Base-by-base conservation (phyloP, 1,140 invertebrate genomes). In the Plodia interpunctella region DNA sequence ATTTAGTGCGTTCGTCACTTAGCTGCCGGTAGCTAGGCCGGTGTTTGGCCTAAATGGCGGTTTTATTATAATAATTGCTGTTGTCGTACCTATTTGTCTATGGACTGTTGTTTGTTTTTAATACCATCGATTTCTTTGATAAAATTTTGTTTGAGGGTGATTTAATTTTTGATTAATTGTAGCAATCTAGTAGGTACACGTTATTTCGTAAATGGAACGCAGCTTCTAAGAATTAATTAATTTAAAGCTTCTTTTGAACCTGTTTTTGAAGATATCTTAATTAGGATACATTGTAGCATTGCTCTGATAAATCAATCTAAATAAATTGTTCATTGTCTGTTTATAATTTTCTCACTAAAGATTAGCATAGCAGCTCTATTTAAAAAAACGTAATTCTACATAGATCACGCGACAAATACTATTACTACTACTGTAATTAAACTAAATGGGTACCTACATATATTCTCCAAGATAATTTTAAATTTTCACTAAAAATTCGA, bases 11-110 rank as follows among this genome's bases (percentile, higher is more conserved):
- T 20, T 51, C 49, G 51, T 28, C 51, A 25, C 21, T 53, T 2
- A 3, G 11, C 3, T 21, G 19, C 49, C 49, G 49, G 49, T 51
- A 51, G 49, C 25, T n/a, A n/a, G n/a, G n/a, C n/a, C n/a, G n/a
- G n/a, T 55, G 57, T 55, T 57, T 67, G 61, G 61, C 65, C 65
- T 67, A 63, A 67, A 67, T 65, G 58, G 18, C 57, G 51, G 63
- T 62, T 62, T 66, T 66, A 65, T 25, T 25, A 25, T 38, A 55
- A 55, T 60, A 60, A 60, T 60, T 60, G 59, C 6, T 60, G 28
- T 55, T 55, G 17, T 32, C 15, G 15, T 55, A 38, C 18, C 32
- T 32, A n/a, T 13, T 21, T 9, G 19, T 5, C 1, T 32, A 6
- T 32, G 30, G 10, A 25, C 2, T n/a, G 35, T 11, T 38, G 35